phyloP scores from a whole-genome alignment of 2,888 invertebrate species.

The Tanypteryx hageni region DNA sequence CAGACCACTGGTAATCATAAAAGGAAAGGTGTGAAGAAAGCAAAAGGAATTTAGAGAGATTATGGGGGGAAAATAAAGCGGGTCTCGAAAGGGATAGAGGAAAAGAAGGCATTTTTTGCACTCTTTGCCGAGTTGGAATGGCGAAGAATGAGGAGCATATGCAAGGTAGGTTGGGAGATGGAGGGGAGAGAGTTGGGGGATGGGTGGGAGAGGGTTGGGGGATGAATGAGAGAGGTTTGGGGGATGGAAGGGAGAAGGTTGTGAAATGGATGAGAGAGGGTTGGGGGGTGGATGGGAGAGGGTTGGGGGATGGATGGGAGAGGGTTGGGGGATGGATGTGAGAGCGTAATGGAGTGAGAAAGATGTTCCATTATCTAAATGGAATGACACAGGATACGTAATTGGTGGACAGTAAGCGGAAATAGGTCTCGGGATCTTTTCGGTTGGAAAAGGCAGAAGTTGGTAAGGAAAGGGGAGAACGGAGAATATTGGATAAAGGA shows the following conservation, averaged over 20 bases:
- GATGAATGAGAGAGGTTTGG: not conserved
- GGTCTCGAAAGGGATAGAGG: not conserved
- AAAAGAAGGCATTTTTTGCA: not conserved
- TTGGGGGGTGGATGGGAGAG: too few relatives aligned
- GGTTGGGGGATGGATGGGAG: not conserved
- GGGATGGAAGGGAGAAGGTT: too few relatives aligned
- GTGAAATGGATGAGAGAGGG: not conserved
- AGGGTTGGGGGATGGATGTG: not conserved
- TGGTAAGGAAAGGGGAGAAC: not conserved
- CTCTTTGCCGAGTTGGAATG: not conserved
- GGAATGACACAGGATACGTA: conserved; percentile 32
- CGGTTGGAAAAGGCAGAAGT: conserved; percentile 9
- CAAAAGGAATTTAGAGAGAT: not conserved
- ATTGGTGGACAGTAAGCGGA: conserved; percentile 17
- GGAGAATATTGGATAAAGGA: too few relatives aligned
- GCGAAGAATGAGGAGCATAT: not conserved
- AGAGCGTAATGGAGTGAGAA: not conserved
- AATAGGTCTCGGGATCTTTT: not conserved
- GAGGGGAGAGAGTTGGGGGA: not conserved
- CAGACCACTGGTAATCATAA: not conserved
- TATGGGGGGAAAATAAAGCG: not conserved
- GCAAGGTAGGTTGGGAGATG: not conserved
- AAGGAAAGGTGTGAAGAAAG: not conserved
- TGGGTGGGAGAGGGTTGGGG: too few relatives aligned
- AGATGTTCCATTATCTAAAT: conserved; percentile 32